phyloP scores from a whole-genome alignment of 2,113 vertebrate species.

The Lates calcarifer region DNA sequence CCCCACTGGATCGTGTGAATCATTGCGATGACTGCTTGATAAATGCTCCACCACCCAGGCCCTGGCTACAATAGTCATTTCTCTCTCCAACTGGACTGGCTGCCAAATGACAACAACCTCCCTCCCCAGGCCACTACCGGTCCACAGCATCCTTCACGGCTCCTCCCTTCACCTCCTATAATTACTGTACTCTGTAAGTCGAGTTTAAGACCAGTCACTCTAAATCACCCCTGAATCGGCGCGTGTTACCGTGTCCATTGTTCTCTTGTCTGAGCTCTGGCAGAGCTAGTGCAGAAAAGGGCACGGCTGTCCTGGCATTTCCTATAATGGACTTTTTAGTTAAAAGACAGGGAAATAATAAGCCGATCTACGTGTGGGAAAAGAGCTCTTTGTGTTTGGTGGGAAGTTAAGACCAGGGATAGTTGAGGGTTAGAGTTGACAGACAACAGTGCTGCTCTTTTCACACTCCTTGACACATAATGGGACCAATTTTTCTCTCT shows the following conservation, averaged over 20 bases:
- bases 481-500: slow-evolving; percentile 65
- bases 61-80: slow-evolving; percentile 63
- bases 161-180: slow-evolving; percentile 57
- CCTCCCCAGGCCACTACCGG: slow-evolving; percentile 34
- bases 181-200: slow-evolving; percentile 73
- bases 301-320: slow-evolving; percentile 80
- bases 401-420: slow-evolving; percentile 64
- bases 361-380: slow-evolving; percentile 64
- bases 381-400: slow-evolving; percentile 65
- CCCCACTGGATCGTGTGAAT: slow-evolving; percentile 68
- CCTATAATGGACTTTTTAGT: slow-evolving; percentile 81
- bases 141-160: slow-evolving; percentile 37
- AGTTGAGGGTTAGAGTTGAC: slow-evolving; percentile 70
- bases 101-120: slow-evolving; percentile 70
- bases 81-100: slow-evolving; percentile 55
- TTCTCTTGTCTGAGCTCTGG: slow-evolving; percentile 76
- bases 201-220: slow-evolving; percentile 78
- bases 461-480: slow-evolving; percentile 75
- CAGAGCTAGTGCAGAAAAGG: slow-evolving; percentile 77
- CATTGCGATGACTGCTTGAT: slow-evolving; percentile 71
- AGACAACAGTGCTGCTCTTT: slow-evolving; percentile 78
- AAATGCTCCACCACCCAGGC: slow-evolving; percentile 62
- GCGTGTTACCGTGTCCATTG: slow-evolving; percentile 71
- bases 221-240: slow-evolving; percentile 71
- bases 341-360: slow-evolving; percentile 82